Conservation (phyloP, 2,797 vertebrate genomes). For the Chaenodraco wilsoni region DNA sequence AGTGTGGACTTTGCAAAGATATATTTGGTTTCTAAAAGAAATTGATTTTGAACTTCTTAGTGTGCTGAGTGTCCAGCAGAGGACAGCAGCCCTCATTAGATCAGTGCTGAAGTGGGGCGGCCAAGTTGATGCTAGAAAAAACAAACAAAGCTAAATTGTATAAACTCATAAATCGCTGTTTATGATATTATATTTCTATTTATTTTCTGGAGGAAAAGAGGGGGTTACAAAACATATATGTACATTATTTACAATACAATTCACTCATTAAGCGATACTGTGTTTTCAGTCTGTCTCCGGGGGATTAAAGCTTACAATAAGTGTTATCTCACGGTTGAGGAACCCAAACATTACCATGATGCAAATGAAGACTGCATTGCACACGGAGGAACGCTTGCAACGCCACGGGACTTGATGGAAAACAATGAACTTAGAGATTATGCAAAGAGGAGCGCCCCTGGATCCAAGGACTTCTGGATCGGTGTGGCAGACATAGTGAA, state of each 20-base stretch:
- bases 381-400: constrained; percentile 93
- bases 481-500: constrained; percentile 93
- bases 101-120: too few relatives aligned
- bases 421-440: constrained; percentile 90
- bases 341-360: constrained; percentile 92
- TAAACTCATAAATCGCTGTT: too few relatives aligned
- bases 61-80: constrained; percentile 55
- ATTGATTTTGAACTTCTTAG: not conserved
- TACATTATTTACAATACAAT: not conserved
- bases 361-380: constrained; percentile 97
- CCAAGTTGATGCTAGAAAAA: too few relatives aligned
- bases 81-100: constrained; percentile 40
- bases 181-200: too few relatives aligned
- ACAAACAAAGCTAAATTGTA: too few relatives aligned
- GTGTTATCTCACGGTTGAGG: constrained; percentile 91
- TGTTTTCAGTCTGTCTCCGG: constrained; percentile 93
- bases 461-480: constrained; percentile 91
- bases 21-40: not conserved
- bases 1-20: not conserved
- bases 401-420: constrained; percentile 88
- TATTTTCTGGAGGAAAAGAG: too few relatives aligned
- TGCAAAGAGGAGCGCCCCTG: constrained; percentile 86
- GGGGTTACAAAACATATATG: too few relatives aligned
- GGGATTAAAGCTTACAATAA: constrained; percentile 94
- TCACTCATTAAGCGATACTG: constrained; percentile 35